Evolutionary conservation across 2,888 invertebrate species (phyloP).

Genomic region (Apotomis betuletana): DNA sequence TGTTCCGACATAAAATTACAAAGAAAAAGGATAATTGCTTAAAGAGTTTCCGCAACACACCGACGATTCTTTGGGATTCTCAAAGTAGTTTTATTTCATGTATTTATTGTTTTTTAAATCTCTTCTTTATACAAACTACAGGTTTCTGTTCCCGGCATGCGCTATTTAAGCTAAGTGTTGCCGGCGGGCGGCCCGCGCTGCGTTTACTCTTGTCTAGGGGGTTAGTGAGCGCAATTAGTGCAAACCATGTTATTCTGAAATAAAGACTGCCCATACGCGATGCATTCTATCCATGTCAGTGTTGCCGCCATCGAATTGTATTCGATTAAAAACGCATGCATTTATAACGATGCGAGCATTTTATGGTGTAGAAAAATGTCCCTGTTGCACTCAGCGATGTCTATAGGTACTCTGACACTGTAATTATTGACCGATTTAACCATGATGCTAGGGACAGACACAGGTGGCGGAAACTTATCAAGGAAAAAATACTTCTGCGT

Average conservation of each 20-base stretch:
- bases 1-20: constrained; percentile 46
- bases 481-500: too few relatives aligned
- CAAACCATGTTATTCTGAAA: constrained; percentile 31
- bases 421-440: too few relatives aligned
- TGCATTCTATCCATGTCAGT: constrained; percentile 36
- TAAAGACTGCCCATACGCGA: constrained; percentile 33
- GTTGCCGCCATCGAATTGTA: constrained; percentile 26
- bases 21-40: constrained; percentile 51
- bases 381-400: background rate
- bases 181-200: constrained; percentile 10
- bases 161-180: constrained; percentile 26
- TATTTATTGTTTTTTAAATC: constrained; percentile 58
- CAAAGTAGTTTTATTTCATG: constrained; percentile 65
- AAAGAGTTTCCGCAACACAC: constrained; percentile 61
- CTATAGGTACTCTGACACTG: too few relatives aligned
- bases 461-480: too few relatives aligned
- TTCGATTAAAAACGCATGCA: constrained; percentile 37
- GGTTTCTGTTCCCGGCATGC: constrained; percentile 35
- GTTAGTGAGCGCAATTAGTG: constrained; percentile 26
- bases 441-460: too few relatives aligned
- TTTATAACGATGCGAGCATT: constrained; percentile 20
- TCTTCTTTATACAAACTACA: constrained; percentile 62
- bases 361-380: background rate
- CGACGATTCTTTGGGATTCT: constrained; percentile 65
- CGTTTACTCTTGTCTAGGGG: constrained; percentile 9